Base-by-base conservation (phyloP, 2,888 invertebrate species). In the Oeneis ivallda region DNA sequence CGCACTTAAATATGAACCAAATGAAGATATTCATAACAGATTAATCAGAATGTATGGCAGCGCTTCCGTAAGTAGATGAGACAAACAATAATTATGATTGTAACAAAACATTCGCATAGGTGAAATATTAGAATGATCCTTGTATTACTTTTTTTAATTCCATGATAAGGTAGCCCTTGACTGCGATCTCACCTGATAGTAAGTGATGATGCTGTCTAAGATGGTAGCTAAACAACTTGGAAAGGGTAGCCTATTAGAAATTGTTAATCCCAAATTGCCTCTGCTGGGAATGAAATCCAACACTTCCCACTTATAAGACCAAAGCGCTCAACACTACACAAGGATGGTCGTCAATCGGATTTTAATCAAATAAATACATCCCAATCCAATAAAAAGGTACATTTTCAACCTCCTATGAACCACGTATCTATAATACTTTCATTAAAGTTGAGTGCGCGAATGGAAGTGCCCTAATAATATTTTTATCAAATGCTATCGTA, bases 1-100 rank as follows among this genome's bases (percentile, higher is more conserved):
- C 66, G 73, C 77, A 70, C 67, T 81, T 74, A 72, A 77, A 78
- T 75, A 75, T 76, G 64, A 75, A 73, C 74, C 74, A 76, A 76
- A 75, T 72, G 73, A 70, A 71, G 72, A 74, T 76, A 72, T 73
- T 71, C 65, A 66, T 70, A 72, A 71, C 72, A 76, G 74, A 74
- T 77, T 72, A 76, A 76, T 75, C 64, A 61, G 49, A 66, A 70
- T 69, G 59, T 65, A 67, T 68, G 57, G n/a, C 43, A 56, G 39
- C 17, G 11, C 19, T 54, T 8, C 19, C 43, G 13, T 57, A 41
- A n/a, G 47, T 66, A 10, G 17, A 56, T 19, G 11, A 34, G 19
- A 26, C 39, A 39, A 13, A 13, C 3, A 2, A 53, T 41, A 7
- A n/a, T 13, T 15, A 15, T 41, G 37, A 54, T 54, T 17, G 11